Conservation (phyloP, 2,113 vertebrate species). For the Antennarius striatus region DNA sequence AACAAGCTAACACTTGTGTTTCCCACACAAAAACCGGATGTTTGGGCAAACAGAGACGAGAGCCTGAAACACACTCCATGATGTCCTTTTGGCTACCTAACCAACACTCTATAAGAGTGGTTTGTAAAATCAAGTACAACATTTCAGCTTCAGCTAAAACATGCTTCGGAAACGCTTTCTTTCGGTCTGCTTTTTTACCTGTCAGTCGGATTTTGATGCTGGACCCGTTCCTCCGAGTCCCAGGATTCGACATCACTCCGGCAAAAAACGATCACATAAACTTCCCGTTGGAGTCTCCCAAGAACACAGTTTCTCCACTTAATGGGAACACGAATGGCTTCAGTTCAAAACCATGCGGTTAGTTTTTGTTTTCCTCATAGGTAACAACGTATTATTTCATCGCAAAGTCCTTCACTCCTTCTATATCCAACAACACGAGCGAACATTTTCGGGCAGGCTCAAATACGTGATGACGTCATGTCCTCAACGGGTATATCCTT, state of each 20-base stretch:
- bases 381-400: conserved; percentile 76
- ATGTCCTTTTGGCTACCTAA: background rate
- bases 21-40: conserved; percentile 74
- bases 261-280: conserved; percentile 74
- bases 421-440: conserved; percentile 78
- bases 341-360: conserved; percentile 45
- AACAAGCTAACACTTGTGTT: conserved; percentile 64
- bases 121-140: no score
- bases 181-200: conserved; percentile 78
- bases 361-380: conserved; percentile 51
- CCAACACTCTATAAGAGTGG: background rate
- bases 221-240: conserved; percentile 92
- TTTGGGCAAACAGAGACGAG: conserved; percentile 55
- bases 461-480: conserved; percentile 80
- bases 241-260: conserved; percentile 96
- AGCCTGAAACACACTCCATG: conserved; percentile 1
- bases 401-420: conserved; percentile 77
- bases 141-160: conserved; percentile 9
- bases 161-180: conserved; percentile 40
- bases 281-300: conserved; percentile 70
- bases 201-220: conserved; percentile 98
- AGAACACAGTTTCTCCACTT: conserved; percentile 62
- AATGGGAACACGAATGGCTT: conserved; percentile 47
- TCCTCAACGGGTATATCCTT: conserved; percentile 59
- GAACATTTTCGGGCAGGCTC: conserved; percentile 85